A percentile compares a stretch with the other conserved stretches of the same genome.
Conservation (phyloP, 30 jellyfish, hydroid and myxozoan species). For the Chrysaora quinquecirrha region DNA sequence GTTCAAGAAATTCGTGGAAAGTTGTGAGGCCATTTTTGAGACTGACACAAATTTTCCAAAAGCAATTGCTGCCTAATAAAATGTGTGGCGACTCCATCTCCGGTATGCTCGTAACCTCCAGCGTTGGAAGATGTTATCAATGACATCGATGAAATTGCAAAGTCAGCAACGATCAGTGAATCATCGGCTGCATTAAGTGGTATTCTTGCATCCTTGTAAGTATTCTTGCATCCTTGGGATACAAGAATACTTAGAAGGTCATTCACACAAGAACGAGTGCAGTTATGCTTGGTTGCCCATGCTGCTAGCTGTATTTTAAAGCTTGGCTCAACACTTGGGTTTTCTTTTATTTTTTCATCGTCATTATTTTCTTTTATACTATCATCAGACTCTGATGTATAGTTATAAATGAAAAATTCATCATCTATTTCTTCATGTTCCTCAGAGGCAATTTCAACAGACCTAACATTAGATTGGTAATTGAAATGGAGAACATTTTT, state of each 20-base stretch:
- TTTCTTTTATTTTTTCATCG: no score
- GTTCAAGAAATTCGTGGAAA: background rate
- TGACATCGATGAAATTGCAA: no score
- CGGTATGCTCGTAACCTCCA: background rate
- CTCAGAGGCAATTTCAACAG: no score
- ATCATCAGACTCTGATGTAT: background rate
- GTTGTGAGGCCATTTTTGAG: background rate
- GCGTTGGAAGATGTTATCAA: background rate
- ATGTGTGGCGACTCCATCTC: background rate
- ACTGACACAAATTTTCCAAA: background rate
- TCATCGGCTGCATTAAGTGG: no score
- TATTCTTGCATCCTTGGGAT: background rate
- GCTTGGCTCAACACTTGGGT: background rate
- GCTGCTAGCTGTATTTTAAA: background rate
- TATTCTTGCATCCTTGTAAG: no score
- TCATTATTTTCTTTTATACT: no score
- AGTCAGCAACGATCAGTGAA: no score
- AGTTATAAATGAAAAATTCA: no score
- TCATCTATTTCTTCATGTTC: no score
- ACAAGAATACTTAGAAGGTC: background rate
- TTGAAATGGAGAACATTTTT: no score
- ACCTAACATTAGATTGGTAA: background rate
- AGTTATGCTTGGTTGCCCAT: slow-evolving; percentile 10
- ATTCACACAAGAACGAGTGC: slow-evolving; percentile 9
- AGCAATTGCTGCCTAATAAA: background rate